Base-by-base conservation (phyloP, 2,888 invertebrate genomes). In the Hartigia nigra region DNA sequence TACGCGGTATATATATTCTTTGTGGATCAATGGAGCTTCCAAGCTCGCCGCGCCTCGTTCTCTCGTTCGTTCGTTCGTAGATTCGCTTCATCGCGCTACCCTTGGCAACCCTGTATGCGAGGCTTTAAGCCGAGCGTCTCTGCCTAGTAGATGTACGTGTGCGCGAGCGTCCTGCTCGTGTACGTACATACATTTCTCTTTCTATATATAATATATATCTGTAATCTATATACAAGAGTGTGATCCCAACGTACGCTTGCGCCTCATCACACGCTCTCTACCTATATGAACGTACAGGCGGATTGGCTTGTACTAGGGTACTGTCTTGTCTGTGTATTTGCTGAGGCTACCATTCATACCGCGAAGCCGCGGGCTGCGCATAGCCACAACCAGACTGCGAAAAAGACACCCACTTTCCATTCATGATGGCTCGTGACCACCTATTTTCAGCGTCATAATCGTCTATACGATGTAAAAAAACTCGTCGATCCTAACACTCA, bases 11-110 rank as follows among this genome's bases (percentile, higher is more conserved):
- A 79, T 76, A 82, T 83, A 83, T 84, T 83, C 83, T 81, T 84
- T 81, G 76, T 77, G 86, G 84, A 86, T 88, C 86, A 85, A 87
- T 87, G 85, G 80, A 82, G 85, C 84, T 81, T 82, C 80, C 76
- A 81, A 79, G 78, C 81, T 82, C 81, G 77, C 77, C 80, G 75
- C 80, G 80, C 76, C 80, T 82, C 31, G 39, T 69, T 72, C 36
- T 37, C 12, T 70, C 23, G 32, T 37, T 78, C 69, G 14, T 74
- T 77, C 37, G 35, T 77, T 55, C 72, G 72, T 72, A 72, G 72
- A 72, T 72, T 55, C 55, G 55, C 72, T 72, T 72, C 72, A 34
- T 34, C 72, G 72, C 72, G 72, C 31, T 11, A 72, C 72, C 72
- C 32, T 32, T 14, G 72, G 31, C 72, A 34, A 23, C 72, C 32